These are phyloP conservation scores for Thamnophis sirtalis DNA, from an alignment of 2,113 vertebrate species.

Conservation along the genomic window DNA sequence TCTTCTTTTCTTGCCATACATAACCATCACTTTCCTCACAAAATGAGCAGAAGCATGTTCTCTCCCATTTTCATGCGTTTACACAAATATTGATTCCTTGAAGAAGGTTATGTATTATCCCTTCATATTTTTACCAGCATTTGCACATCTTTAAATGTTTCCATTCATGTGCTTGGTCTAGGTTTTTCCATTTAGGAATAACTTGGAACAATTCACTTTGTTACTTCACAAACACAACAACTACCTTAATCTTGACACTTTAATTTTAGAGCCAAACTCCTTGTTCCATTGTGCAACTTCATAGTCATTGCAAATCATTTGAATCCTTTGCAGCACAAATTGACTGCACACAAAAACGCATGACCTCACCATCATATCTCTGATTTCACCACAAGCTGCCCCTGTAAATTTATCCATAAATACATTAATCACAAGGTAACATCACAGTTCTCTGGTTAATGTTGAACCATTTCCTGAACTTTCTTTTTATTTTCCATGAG, in stretches of 20 bases:
- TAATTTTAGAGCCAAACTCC: not conserved
- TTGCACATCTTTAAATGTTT: not conserved
- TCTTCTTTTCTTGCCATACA: not conserved
- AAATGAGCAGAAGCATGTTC: not conserved
- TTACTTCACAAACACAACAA: not conserved
- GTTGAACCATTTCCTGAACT: not conserved
- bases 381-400: not conserved
- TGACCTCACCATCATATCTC: not conserved
- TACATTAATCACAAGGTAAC: not conserved
- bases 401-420: not conserved
- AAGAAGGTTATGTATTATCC: not conserved
- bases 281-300: not conserved
- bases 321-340: not conserved
- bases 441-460: not conserved
- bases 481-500: not conserved
- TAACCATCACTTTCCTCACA: not conserved
- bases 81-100: not conserved
- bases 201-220: not conserved
- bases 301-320: not conserved
- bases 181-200: not conserved
- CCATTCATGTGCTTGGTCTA: not conserved
- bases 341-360: not conserved
- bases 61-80: not conserved
- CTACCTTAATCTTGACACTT: not conserved
- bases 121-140: not conserved